Conservation (phyloP, 2,888 invertebrate genomes). For the Morpho deidamia region DNA sequence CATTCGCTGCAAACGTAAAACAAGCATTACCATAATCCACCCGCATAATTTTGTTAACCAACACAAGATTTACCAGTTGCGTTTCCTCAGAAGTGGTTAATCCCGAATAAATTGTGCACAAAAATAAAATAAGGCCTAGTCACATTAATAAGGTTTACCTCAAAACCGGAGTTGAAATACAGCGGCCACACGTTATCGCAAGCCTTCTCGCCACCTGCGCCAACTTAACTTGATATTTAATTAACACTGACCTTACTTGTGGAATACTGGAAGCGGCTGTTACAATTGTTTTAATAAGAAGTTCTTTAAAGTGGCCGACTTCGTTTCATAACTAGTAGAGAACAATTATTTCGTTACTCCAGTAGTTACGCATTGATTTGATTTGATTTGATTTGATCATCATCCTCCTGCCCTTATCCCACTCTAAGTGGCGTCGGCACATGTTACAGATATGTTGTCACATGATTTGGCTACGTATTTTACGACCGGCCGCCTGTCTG, state of each 20-base stretch:
- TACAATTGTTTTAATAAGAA: no score
- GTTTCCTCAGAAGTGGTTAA: constrained; percentile 16
- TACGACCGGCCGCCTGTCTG: no score
- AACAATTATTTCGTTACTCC: no score
- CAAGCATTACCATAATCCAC: background rate
- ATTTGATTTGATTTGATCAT: no score
- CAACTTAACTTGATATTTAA: constrained; percentile 60
- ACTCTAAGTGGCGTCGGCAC: no score
- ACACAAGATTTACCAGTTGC: background rate
- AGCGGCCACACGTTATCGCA: constrained; percentile 57
- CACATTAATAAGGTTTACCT: constrained; percentile 59
- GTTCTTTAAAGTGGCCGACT: no score
- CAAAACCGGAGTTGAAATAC: constrained; percentile 52
- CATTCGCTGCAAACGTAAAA: background rate
- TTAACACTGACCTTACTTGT: constrained; percentile 38
- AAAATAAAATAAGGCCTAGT: constrained; percentile 23
- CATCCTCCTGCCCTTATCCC: no score
- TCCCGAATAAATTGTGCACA: constrained; percentile 18
- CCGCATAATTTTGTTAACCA: constrained; percentile 1
- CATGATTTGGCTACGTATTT: no score
- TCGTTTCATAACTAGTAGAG: no score
- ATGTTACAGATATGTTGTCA: no score
- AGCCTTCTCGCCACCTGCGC: constrained; percentile 52
- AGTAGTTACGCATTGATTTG: no score
- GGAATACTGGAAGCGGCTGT: constrained; percentile 37